Evolutionary conservation across 2,113 vertebrate species (phyloP).

Genomic region (Prunella himalayana): DNA sequence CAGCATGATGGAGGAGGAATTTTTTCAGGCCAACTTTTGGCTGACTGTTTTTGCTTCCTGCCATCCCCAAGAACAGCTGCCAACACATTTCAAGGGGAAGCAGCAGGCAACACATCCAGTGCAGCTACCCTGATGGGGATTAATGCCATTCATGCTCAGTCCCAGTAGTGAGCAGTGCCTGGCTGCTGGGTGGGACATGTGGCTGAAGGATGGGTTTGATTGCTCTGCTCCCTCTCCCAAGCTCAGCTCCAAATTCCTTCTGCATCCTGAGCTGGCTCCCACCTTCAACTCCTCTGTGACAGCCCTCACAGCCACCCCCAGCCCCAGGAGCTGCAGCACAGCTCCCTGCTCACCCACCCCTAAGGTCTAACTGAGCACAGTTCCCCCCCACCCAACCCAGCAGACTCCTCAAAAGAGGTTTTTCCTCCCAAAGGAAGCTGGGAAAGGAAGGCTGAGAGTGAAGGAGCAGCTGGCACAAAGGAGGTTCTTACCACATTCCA

Average conservation of each 20-base stretch:
- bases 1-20: neutral
- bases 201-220: neutral
- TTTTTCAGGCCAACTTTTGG: neutral
- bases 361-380: rapidly evolving
- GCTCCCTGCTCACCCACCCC: neutral
- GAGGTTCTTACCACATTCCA: slow-evolving; percentile 77
- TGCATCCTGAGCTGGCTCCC: rapidly evolving
- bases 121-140: neutral
- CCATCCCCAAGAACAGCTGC: neutral
- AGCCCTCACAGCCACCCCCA: neutral
- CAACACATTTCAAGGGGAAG: neutral
- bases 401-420: neutral
- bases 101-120: neutral
- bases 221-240: neutral
- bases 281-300: neutral
- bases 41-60: neutral
- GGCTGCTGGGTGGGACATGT: neutral
- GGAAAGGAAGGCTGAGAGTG: neutral
- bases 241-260: neutral
- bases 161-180: neutral
- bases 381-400: neutral
- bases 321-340: neutral
- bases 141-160: neutral
- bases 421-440: neutral
- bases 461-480: rapidly evolving